A percentile compares a stretch with the other conserved stretches of the same genome.
Conservation (phyloP, 2,888 invertebrate genomes). For the Ryuthela nishihirai region DNA sequence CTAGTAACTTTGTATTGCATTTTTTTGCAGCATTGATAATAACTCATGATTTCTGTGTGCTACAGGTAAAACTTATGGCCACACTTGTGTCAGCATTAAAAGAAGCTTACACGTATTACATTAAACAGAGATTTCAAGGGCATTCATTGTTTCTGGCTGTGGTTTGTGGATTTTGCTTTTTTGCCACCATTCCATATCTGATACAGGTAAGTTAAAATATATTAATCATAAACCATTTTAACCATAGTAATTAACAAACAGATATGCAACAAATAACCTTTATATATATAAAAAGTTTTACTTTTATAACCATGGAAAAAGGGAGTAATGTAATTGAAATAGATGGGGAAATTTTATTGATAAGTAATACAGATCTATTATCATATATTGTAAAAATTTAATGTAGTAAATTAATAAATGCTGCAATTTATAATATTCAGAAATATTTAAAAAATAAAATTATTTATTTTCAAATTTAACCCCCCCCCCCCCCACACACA, state of each 20-base stretch:
- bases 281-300: no score
- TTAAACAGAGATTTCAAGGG: conserved; percentile 72
- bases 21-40: no score
- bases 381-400: not conserved
- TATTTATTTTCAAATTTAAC: not conserved
- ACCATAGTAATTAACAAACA: no score
- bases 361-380: no score
- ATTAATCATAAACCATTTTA: no score
- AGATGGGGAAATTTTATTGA: no score
- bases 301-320: no score
- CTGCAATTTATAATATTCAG: not conserved
- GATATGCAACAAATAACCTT: no score
- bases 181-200: conserved; percentile 23
- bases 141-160: conserved; percentile 34
- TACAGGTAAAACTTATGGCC: conserved; percentile 89
- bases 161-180: conserved; percentile 32
- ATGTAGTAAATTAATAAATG: not conserved
- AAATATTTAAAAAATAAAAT: not conserved
- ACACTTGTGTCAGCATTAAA: conserved; percentile 90
- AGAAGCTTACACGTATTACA: conserved; percentile 86
- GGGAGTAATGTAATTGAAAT: no score
- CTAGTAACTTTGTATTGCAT: no score
- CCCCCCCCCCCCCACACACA: no score
- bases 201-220: conserved; percentile 25
- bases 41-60: conserved; percentile 47